phyloP scores from a whole-genome alignment of 2,797 vertebrate genomes.

The Sternarchorhynchus goeldii region DNA sequence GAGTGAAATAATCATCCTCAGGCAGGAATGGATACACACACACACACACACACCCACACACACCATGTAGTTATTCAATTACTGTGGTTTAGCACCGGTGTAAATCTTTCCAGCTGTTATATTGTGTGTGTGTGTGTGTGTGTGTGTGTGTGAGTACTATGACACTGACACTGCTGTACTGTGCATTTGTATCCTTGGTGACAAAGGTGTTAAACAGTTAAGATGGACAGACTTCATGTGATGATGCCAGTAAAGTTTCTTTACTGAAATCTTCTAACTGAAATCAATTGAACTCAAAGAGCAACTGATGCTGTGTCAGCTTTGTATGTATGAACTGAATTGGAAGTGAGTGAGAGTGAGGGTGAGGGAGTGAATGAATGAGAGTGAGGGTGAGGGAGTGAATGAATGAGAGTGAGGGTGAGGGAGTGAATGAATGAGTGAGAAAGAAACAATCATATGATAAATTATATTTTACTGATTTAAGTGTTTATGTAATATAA shows the following conservation, averaged over 20 bases:
- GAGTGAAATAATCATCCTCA: conserved; percentile 5
- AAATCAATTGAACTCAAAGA: too few species aligned
- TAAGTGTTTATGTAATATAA: conserved; percentile 27
- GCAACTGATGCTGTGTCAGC: too few species aligned
- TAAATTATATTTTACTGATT: neutral
- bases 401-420: too few species aligned
- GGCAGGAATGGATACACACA: conserved; percentile 18
- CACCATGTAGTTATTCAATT: neutral
- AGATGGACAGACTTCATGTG: too few species aligned
- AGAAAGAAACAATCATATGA: neutral
- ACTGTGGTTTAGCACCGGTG: conserved; percentile 29
- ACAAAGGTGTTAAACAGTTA: too few species aligned
- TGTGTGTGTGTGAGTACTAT: neutral
- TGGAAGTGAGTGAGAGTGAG: neutral
- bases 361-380: neutral
- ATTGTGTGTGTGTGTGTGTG: conserved; percentile 30
- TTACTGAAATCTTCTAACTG: too few species aligned
- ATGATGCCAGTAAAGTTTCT: too few species aligned
- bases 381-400: too few species aligned
- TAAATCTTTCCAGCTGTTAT: conserved; percentile 44
- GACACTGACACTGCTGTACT: neutral
- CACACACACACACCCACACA: neutral
- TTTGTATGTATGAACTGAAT: too few species aligned
- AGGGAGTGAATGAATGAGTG: neutral
- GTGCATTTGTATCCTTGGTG: too few species aligned